Evolutionary conservation across 92 coral and sea anemone genomes (phyloP).

Genomic region (Galaxea fascicularis): DNA sequence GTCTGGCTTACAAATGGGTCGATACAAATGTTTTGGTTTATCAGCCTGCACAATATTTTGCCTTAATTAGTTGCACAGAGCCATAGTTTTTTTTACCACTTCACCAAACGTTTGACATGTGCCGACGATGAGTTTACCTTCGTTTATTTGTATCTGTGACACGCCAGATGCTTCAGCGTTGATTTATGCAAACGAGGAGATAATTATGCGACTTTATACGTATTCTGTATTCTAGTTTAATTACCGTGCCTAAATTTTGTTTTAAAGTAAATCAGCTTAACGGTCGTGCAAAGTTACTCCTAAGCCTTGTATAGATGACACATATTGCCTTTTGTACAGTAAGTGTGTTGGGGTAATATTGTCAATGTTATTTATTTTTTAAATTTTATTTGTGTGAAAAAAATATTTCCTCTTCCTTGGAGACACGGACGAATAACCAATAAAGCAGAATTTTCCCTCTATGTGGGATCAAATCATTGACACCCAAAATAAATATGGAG

Average conservation of each 20-base stretch:
- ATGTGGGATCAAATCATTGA: not conserved
- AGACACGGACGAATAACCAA: not conserved
- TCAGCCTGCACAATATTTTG: not conserved
- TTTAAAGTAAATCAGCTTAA: too few species aligned
- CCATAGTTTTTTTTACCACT: not conserved
- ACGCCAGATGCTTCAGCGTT: conserved; percentile 12
- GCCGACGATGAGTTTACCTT: not conserved
- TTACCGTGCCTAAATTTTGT: not conserved
- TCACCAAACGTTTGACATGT: conserved; percentile 13
- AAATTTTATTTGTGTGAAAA: not conserved
- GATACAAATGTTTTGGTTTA: not conserved
- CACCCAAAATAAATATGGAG: not conserved
- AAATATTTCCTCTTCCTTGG: not conserved
- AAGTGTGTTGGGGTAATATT: not conserved
- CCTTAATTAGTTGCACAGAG: not conserved
- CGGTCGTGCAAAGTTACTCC: too few species aligned
- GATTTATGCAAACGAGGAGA: conserved; percentile 36
- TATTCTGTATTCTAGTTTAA: not conserved
- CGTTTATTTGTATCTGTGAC: conserved; percentile 8
- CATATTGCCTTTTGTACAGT: not conserved
- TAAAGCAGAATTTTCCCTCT: not conserved
- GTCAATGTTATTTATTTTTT: not conserved
- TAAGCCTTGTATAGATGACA: too few species aligned
- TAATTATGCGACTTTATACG: not conserved
- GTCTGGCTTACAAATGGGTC: not conserved